phyloP scores from a whole-genome alignment of 2,113 vertebrate genomes.

The Indri indri region DNA sequence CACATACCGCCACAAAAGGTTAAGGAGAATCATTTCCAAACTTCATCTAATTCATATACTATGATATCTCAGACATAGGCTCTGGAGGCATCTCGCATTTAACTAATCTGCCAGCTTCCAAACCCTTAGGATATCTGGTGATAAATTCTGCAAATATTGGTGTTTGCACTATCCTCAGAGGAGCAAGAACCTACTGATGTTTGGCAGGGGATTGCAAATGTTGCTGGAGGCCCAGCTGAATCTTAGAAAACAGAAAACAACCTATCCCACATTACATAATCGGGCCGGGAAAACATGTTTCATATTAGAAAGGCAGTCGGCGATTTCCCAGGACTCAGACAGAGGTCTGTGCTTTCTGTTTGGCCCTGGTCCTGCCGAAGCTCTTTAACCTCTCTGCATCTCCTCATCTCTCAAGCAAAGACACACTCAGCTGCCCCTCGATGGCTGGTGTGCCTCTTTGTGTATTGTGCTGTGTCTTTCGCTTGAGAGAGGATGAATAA shows the following conservation, averaged over 20 bases:
- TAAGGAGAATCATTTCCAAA: background rate
- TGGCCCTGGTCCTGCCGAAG: background rate
- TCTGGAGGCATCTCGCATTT: background rate
- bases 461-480: background rate
- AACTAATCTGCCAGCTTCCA: background rate
- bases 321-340: slow-evolving; percentile 18
- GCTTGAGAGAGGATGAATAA: background rate
- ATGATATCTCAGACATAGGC: background rate
- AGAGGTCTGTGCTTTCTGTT: background rate
- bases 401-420: background rate
- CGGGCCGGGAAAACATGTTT: slow-evolving; percentile 37
- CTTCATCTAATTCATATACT: background rate
- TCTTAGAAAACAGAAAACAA: slow-evolving; percentile 63
- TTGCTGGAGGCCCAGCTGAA: slow-evolving; percentile 18
- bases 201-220: background rate
- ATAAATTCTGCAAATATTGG: background rate
- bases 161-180: background rate
- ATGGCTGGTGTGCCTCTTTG: background rate
- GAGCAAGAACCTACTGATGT: background rate
- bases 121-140: background rate
- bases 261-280: slow-evolving; percentile 34
- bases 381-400: background rate
- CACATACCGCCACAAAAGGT: background rate
- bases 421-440: background rate
- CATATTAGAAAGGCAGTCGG: slow-evolving; percentile 17